phyloP scores from a whole-genome alignment of 2,888 invertebrate species.

The Lysandra coridon region DNA sequence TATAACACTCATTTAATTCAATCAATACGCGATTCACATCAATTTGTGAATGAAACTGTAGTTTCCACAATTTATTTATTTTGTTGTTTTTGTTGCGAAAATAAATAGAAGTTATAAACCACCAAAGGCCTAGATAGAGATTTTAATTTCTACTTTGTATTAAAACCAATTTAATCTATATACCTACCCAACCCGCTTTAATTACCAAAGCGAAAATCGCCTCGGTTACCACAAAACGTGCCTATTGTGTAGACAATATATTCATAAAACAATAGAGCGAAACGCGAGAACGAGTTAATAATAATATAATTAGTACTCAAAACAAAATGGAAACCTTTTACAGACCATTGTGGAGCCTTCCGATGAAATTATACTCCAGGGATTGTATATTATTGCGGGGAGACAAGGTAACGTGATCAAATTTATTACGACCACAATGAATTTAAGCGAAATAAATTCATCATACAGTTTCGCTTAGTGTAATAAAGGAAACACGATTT shows the following conservation, averaged over 20 bases:
- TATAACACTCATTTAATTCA: not conserved
- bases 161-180: too few species aligned
- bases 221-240: not conserved
- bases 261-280: not conserved
- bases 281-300: conserved; percentile 3
- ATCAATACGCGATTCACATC: not conserved
- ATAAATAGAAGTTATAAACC: too few species aligned
- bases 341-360: not conserved
- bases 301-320: conserved; percentile 19
- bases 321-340: conserved; percentile 13
- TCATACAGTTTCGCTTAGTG: not conserved
- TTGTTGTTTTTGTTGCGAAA: not conserved
- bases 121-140: too few species aligned
- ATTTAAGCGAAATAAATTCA: not conserved
- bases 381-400: not conserved
- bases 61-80: not conserved
- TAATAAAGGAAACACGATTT: not conserved
- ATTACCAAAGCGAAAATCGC: not conserved
- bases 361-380: not conserved
- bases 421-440: not conserved
- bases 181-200: not conserved
- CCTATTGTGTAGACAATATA: not conserved
- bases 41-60: not conserved
- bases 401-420: not conserved
- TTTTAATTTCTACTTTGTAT: too few species aligned